A percentile compares a stretch with the other conserved stretches of the same genome.
phyloP scores from a whole-genome alignment of 2,888 invertebrate genomes.

The Eurytoma adleriae region DNA sequence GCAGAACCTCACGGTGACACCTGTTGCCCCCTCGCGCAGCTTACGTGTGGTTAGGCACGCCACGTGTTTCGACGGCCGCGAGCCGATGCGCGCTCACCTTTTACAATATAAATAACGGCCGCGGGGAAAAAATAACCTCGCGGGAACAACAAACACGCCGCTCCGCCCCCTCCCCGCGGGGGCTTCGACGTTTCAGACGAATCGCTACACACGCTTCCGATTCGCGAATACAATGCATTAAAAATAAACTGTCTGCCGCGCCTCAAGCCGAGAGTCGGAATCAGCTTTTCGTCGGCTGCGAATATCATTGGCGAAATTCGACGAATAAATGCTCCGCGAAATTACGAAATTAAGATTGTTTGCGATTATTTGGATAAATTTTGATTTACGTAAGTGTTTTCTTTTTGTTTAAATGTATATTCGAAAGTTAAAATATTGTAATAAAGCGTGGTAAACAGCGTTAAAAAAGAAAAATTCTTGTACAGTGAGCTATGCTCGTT shows the following conservation, averaged over 20 bases:
- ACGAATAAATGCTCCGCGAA: no score
- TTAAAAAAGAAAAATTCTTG: no score
- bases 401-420: no score
- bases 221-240: constrained; percentile 50
- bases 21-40: constrained; percentile 18
- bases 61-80: constrained; percentile 30
- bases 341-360: no score
- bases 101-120: constrained; percentile 41
- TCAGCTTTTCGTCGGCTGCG: neutral
- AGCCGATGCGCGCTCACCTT: constrained; percentile 13
- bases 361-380: no score
- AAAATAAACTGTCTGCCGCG: constrained; percentile 42
- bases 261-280: constrained; percentile 8
- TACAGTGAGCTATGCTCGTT: no score
- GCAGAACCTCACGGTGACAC: constrained; percentile 22
- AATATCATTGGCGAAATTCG: neutral
- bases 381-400: no score
- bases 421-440: no score
- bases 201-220: constrained; percentile 38
- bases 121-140: constrained; percentile 38
- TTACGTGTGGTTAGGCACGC: neutral
- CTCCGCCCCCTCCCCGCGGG: neutral
- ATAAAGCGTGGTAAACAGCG: no score
- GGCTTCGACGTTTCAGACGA: neutral
- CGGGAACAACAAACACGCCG: neutral